Percentiles rank a stretch among this genome's conserved stretches.
These are phyloP conservation scores for Sialis fuliginosa DNA, from an alignment of 2,888 invertebrate species.

Conservation along the genomic window DNA sequence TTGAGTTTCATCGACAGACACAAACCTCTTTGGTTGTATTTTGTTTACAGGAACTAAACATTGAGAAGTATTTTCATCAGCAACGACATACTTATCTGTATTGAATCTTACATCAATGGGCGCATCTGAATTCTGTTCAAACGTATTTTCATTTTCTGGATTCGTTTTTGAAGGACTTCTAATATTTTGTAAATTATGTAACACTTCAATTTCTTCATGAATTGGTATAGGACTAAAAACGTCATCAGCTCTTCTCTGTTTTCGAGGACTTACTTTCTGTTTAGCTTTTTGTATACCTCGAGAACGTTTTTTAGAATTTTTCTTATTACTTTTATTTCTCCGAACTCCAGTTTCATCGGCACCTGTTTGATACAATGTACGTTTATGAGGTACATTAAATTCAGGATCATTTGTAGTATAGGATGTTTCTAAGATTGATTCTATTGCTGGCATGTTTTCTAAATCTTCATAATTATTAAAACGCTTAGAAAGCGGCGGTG, in stretches of 20 bases:
- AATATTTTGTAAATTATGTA: slow-evolving; percentile 52
- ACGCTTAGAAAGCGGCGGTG: slow-evolving; percentile 9
- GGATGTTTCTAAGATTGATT: slow-evolving; percentile 15
- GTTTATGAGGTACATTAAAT: slow-evolving; percentile 8
- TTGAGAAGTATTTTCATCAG: no score
- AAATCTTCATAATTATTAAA: slow-evolving; percentile 18
- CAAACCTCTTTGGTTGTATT: no score
- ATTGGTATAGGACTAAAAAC: slow-evolving; percentile 17
- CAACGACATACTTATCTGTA: no score
- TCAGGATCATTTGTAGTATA: slow-evolving; percentile 24
- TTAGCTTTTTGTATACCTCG: slow-evolving; percentile 8
- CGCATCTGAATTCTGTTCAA: no score
- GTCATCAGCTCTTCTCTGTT: slow-evolving; percentile 10
- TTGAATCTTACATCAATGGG: no score
- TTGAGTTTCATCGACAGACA: no score
- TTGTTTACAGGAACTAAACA: no score
- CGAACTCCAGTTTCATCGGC: slow-evolving; percentile 16
- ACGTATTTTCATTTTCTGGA: no score
- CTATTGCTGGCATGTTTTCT: slow-evolving; percentile 19
- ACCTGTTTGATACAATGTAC: slow-evolving; percentile 17
- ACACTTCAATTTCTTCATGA: slow-evolving; percentile 47
- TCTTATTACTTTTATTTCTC: slow-evolving; percentile 8
- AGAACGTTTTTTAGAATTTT: not conserved
- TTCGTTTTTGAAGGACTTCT: slow-evolving; percentile 10
- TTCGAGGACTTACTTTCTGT: slow-evolving; percentile 6